Evolutionary conservation across 2,113 vertebrate species (phyloP).

Genomic region (Parus major): DNA sequence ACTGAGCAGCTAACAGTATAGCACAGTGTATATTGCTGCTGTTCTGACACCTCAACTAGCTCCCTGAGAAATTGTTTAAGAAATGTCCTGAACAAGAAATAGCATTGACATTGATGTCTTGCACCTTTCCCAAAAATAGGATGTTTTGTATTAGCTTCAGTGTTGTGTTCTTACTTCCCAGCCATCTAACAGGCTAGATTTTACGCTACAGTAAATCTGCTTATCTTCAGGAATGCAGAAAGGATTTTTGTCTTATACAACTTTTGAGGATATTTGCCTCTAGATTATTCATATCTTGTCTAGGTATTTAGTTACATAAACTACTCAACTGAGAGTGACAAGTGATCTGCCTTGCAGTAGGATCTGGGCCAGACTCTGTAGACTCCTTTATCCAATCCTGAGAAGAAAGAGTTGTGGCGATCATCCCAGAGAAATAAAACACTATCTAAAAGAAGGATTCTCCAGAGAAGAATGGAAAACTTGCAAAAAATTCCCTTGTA

Average conservation of each 20-base stretch:
- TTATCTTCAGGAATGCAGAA: not conserved
- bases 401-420: not conserved
- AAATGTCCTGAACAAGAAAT: not conserved
- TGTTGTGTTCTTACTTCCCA: not conserved
- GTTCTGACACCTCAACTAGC: not conserved
- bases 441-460: not conserved
- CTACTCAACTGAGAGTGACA: not conserved
- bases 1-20: not conserved
- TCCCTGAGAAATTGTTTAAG: not conserved
- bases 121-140: not conserved
- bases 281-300: not conserved
- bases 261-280: not conserved
- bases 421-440: not conserved
- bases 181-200: not conserved
- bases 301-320: not conserved
- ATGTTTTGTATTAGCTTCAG: not conserved
- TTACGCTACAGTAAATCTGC: not conserved
- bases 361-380: not conserved
- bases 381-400: not conserved
- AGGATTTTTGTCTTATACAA: not conserved
- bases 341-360: not conserved
- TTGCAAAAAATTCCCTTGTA: not conserved
- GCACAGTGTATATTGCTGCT: not conserved
- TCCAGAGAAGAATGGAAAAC: not conserved
- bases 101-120: not conserved